These are phyloP conservation scores for Poeciliopsis infans DNA, from an alignment of 2,797 vertebrate species.

Conservation along the genomic window DNA sequence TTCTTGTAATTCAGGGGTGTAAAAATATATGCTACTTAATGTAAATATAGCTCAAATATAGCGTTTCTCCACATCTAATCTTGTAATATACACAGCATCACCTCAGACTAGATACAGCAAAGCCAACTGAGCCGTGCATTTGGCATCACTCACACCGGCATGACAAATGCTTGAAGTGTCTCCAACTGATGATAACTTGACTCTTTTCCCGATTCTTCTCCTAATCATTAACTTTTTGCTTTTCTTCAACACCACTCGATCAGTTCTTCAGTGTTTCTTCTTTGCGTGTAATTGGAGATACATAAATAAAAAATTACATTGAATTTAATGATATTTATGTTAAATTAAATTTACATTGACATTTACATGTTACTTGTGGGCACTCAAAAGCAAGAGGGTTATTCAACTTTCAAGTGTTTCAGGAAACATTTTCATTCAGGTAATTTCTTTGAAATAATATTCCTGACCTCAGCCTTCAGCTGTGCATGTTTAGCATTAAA, in stretches of 20 bases:
- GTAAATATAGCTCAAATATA: neutral
- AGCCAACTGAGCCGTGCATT: no score
- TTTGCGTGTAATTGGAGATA: neutral
- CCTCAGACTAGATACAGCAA: neutral
- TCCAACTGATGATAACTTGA: neutral
- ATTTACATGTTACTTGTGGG: no score
- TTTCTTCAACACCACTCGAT: neutral
- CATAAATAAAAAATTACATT: neutral
- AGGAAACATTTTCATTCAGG: no score
- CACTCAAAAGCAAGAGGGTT: no score
- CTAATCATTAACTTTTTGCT: neutral
- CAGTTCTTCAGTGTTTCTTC: neutral
- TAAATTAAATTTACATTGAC: no score
- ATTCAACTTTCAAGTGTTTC: no score
- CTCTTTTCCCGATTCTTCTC: neutral
- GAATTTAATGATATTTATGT: neutral
- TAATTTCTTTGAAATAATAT: no score
- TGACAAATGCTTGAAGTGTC: neutral
- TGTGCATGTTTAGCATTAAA: no score
- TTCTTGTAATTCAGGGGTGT: neutral
- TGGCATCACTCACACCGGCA: neutral
- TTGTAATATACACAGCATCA: neutral
- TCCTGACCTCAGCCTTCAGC: no score
- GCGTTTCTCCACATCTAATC: neutral
- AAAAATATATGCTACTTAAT: neutral